Conservation (phyloP, 2,888 invertebrate genomes). For the Amblyjoppa proteus region DNA sequence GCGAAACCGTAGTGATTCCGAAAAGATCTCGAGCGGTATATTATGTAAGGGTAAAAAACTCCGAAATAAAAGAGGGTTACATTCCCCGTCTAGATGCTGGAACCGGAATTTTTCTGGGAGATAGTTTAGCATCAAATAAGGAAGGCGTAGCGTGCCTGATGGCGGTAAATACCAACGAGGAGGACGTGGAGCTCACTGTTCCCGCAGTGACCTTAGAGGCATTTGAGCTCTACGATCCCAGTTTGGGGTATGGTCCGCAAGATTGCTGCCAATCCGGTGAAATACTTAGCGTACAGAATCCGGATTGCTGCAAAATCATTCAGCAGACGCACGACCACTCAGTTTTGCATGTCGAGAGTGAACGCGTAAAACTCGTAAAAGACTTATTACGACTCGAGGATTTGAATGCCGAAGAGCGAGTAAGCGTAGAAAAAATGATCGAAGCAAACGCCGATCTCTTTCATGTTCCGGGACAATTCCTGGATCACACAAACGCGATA, state of each 20-base stretch:
- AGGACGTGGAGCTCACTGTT: conserved; percentile 40
- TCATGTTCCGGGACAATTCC: not conserved
- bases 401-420: conserved; percentile 13
- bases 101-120: conserved; percentile 31
- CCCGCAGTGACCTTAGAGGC: conserved; percentile 11
- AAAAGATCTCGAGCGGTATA: not conserved
- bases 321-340: not conserved
- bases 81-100: conserved; percentile 35
- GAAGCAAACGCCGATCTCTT: conserved; percentile 11
- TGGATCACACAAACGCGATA: conserved; percentile 16
- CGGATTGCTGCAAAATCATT: not conserved
- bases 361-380: not conserved
- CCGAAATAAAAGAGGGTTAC: conserved; percentile 40
- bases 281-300: not conserved
- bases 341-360: not conserved
- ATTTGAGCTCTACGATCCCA: not conserved
- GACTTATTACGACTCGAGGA: conserved; percentile 8
- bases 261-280: not conserved
- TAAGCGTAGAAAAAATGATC: not conserved
- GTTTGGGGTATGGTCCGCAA: not conserved
- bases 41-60: conserved; percentile 17
- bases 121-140: conserved; percentile 20
- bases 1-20: conserved; percentile 7
- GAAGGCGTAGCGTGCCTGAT: conserved; percentile 41
- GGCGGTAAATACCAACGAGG: conserved; percentile 35